Evolutionary conservation across 2,888 invertebrate genomes (phyloP).

Genomic region (Sphaerophoria rueppellii): DNA sequence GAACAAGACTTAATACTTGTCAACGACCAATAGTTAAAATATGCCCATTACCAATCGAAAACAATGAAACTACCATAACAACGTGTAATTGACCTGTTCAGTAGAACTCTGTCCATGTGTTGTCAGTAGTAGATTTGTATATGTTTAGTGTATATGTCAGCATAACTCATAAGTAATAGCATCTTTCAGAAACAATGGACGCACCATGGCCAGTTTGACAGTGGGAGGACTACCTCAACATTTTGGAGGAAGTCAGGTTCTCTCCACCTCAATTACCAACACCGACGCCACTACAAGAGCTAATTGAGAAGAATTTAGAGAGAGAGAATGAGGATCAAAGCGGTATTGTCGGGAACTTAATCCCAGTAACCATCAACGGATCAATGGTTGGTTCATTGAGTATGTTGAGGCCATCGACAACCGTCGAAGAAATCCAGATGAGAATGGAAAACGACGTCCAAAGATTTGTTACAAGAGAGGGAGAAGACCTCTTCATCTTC

Average conservation of each 20-base stretch:
- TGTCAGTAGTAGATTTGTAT: background rate
- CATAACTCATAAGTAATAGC: background rate
- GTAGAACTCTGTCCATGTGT: too few species aligned
- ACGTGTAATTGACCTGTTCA: too few species aligned
- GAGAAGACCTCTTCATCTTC: background rate
- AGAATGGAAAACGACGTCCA: background rate
- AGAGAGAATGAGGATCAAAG: background rate
- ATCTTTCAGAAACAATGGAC: background rate
- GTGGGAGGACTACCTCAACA: conserved; percentile 3
- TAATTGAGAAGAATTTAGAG: background rate
- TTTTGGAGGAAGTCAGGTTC: conserved; percentile 1
- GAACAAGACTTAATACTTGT: conserved; percentile 2
- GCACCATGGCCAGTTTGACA: background rate
- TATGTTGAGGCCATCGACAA: background rate
- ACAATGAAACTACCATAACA: too few species aligned
- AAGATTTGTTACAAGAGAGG: background rate
- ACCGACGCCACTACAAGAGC: background rate
- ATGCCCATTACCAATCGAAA: too few species aligned
- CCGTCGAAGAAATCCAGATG: background rate
- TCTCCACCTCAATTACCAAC: conserved; percentile 3
- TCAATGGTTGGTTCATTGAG: background rate
- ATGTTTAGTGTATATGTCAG: background rate
- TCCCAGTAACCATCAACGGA: background rate
- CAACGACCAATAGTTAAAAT: background rate
- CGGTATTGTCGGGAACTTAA: background rate